Base-by-base conservation (phyloP, 2,888 invertebrate genomes). In the Diarsia rubi region DNA sequence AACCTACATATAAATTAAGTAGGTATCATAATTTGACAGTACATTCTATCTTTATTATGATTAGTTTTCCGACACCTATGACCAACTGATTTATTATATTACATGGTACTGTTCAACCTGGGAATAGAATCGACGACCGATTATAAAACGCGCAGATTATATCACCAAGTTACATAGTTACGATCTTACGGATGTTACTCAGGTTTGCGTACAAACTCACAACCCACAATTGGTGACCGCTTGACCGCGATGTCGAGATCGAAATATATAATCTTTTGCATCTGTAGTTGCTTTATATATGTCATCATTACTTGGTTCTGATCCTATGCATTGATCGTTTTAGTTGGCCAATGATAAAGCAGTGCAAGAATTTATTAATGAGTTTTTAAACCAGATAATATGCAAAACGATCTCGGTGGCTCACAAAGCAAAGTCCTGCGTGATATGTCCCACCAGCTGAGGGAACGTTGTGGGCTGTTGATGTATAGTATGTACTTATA, bases 231-330 rank as follows among this genome's bases (percentile, higher is more conserved):
- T 44, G n/a, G 42, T 78, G 82, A 81, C 83, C 84, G 77, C 78
- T 70, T 88, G 84, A 83, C 88, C 87, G 82, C 75, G 59, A 44
- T 78, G 24, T 47, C 24, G 31, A 42, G 45, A 47, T 21, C 49
- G 2, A 75, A 47, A 64, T 72, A 14, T 69, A 9, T 24, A 54
- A 63, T 69, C n/a, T 31, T 59, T 49, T 59, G 66, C 49, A 76
- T 66, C 47, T 60, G 37, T 60, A 8, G 57, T 57, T 57, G 16
- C 27, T 57, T 57, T 60, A 31, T 27, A 31, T 27, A 4, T 47
- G 14, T 66, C n/a, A 12, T 31, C 16, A 27, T 57, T 45, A 19
- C 8, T n/a, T 49, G 59, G 9, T 14, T 45, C 16, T 57, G 6
- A 54, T 54, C 24, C 6, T 19, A 19, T 57, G 27, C 57, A 57